Evolutionary conservation across 92 coral and sea anemone species (phyloP).

Genomic region (Zoanthus sansibaricus): DNA sequence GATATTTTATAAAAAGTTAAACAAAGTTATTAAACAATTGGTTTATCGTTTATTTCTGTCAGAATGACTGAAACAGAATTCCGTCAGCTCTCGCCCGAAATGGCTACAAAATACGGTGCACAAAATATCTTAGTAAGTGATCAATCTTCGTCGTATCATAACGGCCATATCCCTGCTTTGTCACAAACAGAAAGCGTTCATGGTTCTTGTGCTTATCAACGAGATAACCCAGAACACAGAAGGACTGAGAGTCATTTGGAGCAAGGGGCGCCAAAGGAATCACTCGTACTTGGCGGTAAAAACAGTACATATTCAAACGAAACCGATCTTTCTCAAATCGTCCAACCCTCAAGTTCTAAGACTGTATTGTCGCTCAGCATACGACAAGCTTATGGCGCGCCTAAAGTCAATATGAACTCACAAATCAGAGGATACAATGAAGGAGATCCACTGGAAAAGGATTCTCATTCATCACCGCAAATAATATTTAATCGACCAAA

Average conservation of each 20-base stretch:
- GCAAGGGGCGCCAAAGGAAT: background rate
- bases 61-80: no score
- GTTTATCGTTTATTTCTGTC: no score
- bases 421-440: background rate
- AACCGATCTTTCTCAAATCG: background rate
- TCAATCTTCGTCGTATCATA: background rate
- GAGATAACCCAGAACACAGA: background rate
- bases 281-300: background rate
- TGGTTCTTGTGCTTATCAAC: background rate
- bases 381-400: constrained; percentile 29
- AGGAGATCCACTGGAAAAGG: background rate
- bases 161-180: background rate
- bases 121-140: background rate
- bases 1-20: no score
- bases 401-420: background rate
- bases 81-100: no score
- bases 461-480: background rate
- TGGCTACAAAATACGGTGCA: background rate
- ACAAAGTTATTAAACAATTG: no score
- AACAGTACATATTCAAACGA: background rate
- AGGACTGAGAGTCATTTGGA: background rate
- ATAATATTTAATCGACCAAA: background rate
- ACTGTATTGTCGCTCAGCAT: constrained; percentile 29
- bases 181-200: background rate
- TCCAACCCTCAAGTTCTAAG: background rate